phyloP scores from a whole-genome alignment of 2,888 invertebrate species.

The Dynastes hyllus region DNA sequence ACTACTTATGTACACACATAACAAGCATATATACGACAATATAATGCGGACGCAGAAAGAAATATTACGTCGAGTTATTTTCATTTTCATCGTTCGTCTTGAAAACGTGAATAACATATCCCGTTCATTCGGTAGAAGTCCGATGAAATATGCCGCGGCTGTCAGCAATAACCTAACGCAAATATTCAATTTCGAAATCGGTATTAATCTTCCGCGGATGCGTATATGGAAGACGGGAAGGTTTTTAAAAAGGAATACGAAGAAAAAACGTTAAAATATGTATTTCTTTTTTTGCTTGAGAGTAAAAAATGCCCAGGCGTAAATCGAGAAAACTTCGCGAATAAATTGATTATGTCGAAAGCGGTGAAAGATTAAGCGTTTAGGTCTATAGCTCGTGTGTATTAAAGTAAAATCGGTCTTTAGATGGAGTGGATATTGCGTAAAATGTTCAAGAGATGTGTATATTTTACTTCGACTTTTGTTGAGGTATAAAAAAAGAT shows the following conservation, averaged over 20 bases:
- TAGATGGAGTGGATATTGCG: too few relatives aligned
- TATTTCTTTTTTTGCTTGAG: not conserved
- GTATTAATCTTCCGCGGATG: conserved; percentile 10
- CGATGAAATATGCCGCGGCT: not conserved
- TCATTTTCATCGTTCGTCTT: too few relatives aligned
- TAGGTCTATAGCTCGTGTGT: not conserved
- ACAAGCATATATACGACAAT: too few relatives aligned
- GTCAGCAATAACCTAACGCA: conserved; percentile 14
- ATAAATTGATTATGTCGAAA: conserved; percentile 15
- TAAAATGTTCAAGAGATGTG: too few relatives aligned
- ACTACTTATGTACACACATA: too few relatives aligned
- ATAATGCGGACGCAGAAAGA: too few relatives aligned
- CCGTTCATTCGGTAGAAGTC: not conserved
- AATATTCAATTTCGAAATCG: conserved; percentile 12
- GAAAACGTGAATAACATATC: not conserved
- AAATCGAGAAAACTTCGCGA: not conserved
- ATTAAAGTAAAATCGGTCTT: conserved; percentile 5
- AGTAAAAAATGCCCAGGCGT: not conserved
- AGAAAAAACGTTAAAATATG: not conserved
- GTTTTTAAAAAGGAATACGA: not conserved
- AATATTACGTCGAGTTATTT: too few relatives aligned
- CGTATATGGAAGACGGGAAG: not conserved
- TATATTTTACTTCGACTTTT: too few relatives aligned
- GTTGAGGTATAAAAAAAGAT: too few relatives aligned
- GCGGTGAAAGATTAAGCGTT: conserved; percentile 6